These are phyloP conservation scores for Anastrepha obliqua DNA, from an alignment of 1,140 invertebrate genomes.

Conservation along the genomic window DNA sequence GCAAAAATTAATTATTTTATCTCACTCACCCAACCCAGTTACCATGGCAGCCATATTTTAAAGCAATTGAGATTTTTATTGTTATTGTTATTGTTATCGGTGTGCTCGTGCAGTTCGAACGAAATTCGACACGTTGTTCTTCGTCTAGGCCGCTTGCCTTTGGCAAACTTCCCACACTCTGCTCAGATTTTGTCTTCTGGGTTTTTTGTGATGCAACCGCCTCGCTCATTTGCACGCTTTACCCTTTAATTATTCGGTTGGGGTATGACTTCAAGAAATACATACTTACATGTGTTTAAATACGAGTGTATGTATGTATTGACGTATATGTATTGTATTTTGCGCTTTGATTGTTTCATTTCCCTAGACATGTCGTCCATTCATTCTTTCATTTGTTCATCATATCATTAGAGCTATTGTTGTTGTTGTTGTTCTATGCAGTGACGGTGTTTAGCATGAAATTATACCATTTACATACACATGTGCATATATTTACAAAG, in stretches of 20 bases:
- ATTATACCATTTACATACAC: too few species aligned
- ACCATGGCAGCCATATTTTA: background rate
- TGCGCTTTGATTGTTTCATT: background rate
- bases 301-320: background rate
- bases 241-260: background rate
- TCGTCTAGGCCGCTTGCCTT: background rate
- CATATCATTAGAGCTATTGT: background rate
- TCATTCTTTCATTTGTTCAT: background rate
- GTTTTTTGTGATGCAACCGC: background rate
- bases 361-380: background rate
- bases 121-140: background rate
- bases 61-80: background rate
- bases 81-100: background rate
- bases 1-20: constrained; percentile 33
- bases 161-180: constrained; percentile 42
- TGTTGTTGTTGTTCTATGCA: background rate
- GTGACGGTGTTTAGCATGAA: background rate
- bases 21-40: background rate
- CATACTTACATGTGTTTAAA: background rate
- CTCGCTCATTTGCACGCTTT: background rate
- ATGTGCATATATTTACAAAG: too few species aligned
- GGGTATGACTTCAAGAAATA: background rate
- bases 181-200: background rate
- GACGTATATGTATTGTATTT: background rate
- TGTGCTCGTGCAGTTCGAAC: constrained; percentile 15